These are phyloP conservation scores for Dinoponera quadriceps DNA, from an alignment of 1,140 invertebrate species.

Conservation along the genomic window DNA sequence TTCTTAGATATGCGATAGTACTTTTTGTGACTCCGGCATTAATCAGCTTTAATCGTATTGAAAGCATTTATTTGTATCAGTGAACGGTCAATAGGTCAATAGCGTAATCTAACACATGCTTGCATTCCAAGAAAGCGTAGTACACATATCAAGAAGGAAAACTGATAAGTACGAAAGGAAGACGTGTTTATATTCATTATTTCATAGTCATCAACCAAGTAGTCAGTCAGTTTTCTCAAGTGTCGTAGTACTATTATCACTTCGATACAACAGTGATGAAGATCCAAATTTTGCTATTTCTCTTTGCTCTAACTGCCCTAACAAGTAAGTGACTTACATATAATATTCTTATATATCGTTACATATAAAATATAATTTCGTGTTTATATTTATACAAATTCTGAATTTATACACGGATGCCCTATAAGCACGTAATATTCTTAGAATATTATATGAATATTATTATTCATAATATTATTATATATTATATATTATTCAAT, in stretches of 20 bases:
- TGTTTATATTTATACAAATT: not conserved
- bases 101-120: not conserved
- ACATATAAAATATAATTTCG: constrained; percentile 11
- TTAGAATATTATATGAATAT: too few relatives aligned
- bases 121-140: not conserved
- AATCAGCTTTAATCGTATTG: constrained; percentile 12
- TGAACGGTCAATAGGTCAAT: constrained; percentile 17
- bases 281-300: constrained; percentile 43
- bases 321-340: constrained; percentile 45
- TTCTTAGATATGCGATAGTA: not conserved
- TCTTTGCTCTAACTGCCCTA: constrained; percentile 20
- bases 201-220: not conserved
- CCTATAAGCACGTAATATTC: too few relatives aligned
- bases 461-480: too few relatives aligned
- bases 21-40: not conserved
- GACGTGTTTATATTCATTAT: constrained; percentile 18
- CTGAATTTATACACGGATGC: too few relatives aligned
- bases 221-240: not conserved
- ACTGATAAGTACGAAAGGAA: constrained; percentile 37
- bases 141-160: not conserved
- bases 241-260: not conserved
- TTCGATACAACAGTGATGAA: constrained; percentile 37
- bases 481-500: too few relatives aligned
- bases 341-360: constrained; percentile 17
- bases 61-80: constrained; percentile 18